Percentiles rank a stretch among this genome's conserved stretches.
phyloP scores from a whole-genome alignment of 1,140 invertebrate genomes.

The Drosophila lowei region DNA sequence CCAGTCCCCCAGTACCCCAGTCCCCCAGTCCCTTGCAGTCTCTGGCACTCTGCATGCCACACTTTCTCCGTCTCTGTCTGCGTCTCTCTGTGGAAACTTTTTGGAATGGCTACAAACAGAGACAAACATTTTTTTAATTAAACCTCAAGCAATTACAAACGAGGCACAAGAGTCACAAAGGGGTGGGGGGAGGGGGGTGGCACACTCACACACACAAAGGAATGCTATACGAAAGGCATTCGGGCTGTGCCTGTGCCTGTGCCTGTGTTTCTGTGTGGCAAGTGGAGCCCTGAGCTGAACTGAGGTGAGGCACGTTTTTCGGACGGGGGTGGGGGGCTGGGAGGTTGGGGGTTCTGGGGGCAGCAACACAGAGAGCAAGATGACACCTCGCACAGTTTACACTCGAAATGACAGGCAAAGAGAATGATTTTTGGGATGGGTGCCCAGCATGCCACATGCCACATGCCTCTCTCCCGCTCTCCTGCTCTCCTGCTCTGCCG shows the following conservation, averaged over 20 bases:
- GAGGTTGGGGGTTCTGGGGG: background rate
- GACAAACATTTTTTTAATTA: slow-evolving; percentile 79
- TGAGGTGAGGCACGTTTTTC: slow-evolving; percentile 21
- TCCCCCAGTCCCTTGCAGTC: too few relatives aligned
- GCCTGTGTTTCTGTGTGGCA: background rate
- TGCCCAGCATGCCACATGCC: slow-evolving; percentile 4
- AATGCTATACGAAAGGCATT: background rate
- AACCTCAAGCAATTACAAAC: slow-evolving; percentile 76
- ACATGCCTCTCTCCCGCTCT: slow-evolving; percentile 14
- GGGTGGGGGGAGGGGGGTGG: slow-evolving; percentile 10
- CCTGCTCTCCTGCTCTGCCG: background rate
- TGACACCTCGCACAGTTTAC: slow-evolving; percentile 69
- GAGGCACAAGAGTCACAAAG: slow-evolving; percentile 49
- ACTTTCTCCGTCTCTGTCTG: background rate
- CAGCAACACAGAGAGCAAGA: slow-evolving; percentile 16
- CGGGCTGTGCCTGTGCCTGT: background rate
- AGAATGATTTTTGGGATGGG: slow-evolving; percentile 41
- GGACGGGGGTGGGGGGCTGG: background rate
- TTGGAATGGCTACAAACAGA: slow-evolving; percentile 20
- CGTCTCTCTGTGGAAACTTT: background rate
- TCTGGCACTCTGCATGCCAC: background rate
- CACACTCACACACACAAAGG: slow-evolving; percentile 34
- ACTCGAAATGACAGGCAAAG: slow-evolving; percentile 74
- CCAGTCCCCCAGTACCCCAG: too few relatives aligned
- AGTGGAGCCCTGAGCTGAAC: background rate